Evolutionary conservation across 2,888 invertebrate species (phyloP).

Genomic region (Drosophila anomalipes): DNA sequence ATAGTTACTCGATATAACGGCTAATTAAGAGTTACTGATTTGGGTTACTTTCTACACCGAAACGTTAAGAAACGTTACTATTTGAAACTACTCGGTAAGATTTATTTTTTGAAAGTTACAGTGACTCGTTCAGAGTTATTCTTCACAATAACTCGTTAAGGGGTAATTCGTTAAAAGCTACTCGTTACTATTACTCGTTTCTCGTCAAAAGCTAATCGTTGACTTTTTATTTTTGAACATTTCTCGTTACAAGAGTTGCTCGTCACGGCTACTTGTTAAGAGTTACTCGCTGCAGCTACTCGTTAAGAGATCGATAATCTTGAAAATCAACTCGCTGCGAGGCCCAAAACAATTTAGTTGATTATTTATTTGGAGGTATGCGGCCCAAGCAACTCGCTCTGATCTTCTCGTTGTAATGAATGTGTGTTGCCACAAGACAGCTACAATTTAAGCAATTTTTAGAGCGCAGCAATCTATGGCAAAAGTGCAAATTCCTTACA

Average conservation of each 20-base stretch:
- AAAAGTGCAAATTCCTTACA: not conserved
- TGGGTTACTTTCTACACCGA: not conserved
- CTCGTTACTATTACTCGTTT: not conserved
- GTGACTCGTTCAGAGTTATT: not conserved
- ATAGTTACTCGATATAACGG: not conserved
- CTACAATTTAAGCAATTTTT: conserved; percentile 14
- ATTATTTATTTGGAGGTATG: not conserved
- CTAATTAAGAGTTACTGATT: not conserved
- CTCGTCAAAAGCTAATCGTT: not conserved
- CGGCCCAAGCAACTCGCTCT: not conserved
- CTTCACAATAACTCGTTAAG: not conserved
- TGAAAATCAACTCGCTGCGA: not conserved
- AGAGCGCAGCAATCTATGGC: conserved; percentile 23
- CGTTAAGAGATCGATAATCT: not conserved
- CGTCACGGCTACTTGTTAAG: not conserved
- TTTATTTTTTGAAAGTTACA: not conserved
- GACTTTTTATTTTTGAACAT: not conserved
- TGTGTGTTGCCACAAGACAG: not conserved
- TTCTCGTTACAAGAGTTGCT: not conserved
- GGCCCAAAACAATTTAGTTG: not conserved
- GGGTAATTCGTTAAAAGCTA: not conserved
- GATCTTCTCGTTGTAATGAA: not conserved
- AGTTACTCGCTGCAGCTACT: not conserved
- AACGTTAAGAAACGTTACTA: not conserved
- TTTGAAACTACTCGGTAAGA: not conserved